Conservation (phyloP, 2,113 vertebrate genomes). For the Picathartes gymnocephalus region DNA sequence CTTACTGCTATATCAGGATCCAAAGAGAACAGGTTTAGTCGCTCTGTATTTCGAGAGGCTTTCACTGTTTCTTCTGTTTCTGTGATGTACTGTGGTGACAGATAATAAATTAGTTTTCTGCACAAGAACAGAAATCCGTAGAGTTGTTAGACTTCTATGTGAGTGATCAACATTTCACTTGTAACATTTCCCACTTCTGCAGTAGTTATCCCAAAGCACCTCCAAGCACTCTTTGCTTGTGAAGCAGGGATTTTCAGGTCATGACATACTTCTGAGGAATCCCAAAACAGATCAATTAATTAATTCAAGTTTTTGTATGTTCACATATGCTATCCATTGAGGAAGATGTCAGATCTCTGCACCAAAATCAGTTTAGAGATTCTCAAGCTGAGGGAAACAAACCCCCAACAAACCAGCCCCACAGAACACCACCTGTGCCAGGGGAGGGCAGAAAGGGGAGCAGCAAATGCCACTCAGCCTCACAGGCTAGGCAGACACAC, state of each 20-base stretch:
- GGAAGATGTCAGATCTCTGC: not conserved
- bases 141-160: not conserved
- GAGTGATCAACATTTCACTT: not conserved
- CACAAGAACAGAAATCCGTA: not conserved
- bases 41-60: conserved; percentile 80
- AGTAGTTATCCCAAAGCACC: not conserved
- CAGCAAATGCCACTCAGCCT: not conserved
- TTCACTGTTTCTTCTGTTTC: conserved; percentile 92
- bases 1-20: conserved; percentile 92
- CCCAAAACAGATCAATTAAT: not conserved
- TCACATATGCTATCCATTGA: not conserved
- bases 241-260: not conserved
- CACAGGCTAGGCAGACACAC: not conserved
- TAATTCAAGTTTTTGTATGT: not conserved
- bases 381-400: not conserved
- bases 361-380: not conserved
- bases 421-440: not conserved
- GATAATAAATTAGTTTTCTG: conserved; percentile 8
- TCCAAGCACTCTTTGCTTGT: not conserved
- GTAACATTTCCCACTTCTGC: not conserved
- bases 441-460: not conserved
- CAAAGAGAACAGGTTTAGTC: conserved; percentile 92
- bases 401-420: not conserved
- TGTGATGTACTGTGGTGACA: conserved; percentile 83
- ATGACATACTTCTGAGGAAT: not conserved